Percentiles rank a stretch among this genome's conserved stretches.
Evolutionary conservation across 2,888 invertebrate species (phyloP).

Genomic region (Zaprionus obscuricornis): DNA sequence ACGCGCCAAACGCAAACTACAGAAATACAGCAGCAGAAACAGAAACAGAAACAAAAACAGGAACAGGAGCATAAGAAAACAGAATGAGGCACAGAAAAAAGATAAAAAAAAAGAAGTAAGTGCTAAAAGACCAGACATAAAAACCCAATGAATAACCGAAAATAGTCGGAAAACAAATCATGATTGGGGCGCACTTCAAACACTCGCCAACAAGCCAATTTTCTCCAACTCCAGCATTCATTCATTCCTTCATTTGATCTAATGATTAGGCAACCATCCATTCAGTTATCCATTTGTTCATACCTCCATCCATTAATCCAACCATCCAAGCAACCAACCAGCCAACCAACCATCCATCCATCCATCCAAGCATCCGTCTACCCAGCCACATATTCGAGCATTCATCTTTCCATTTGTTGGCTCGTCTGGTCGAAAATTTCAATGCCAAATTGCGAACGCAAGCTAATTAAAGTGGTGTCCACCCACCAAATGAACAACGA

Average conservation of each 20-base stretch:
- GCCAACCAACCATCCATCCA: constrained; percentile 33
- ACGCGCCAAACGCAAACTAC: constrained; percentile 73
- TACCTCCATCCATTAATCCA: neutral
- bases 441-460: constrained; percentile 60
- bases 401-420: constrained; percentile 10
- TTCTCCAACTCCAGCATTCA: constrained; percentile 48
- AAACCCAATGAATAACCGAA: neutral
- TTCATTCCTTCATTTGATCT: constrained; percentile 38
- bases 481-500: constrained; percentile 58
- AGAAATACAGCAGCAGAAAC: constrained; percentile 1
- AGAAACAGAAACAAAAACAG: constrained; percentile 24
- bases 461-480: constrained; percentile 80
- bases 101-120: constrained; percentile 7
- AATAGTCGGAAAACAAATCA: constrained; percentile 46
- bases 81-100: constrained; percentile 5
- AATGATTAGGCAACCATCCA: constrained; percentile 36
- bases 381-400: too few relatives aligned
- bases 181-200: constrained; percentile 71
- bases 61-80: constrained; percentile 25
- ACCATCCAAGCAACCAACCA: constrained; percentile 16
- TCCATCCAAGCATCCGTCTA: neutral
- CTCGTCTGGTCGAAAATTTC: constrained; percentile 59
- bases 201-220: constrained; percentile 43
- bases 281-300: neutral
- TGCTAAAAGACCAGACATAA: neutral